Evolutionary conservation across 2,797 vertebrate species (phyloP), one percentile per base, ranked within the genome.

Genomic region (Thaleichthys pacificus): DNA sequence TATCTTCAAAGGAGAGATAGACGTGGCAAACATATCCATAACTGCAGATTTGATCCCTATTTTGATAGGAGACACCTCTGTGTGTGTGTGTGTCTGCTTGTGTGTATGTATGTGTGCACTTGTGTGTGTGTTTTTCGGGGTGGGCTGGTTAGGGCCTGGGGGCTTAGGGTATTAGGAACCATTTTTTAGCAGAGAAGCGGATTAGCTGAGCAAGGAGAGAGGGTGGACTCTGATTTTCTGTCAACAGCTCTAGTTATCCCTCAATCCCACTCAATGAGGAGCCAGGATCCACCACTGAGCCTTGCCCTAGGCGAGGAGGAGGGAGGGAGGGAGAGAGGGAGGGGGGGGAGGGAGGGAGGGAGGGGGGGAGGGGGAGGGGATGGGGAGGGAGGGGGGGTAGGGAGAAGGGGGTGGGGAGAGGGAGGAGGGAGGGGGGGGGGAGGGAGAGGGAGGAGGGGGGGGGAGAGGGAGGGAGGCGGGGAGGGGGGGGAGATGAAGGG

Each of bases 131-230:
- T 71, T 47, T 47, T 26, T 35, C 5, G 24, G 61, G 22, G 61
- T 28, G 61, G 9, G 28, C 54, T n/a, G 42, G 9, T 47, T 47
- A 47, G 42, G 42, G 86, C 87, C 85, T 89, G 74, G 1, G 90
- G 89, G 88, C 82, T 82, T 84, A 84, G 87, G 86, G 90, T 92
- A 92, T 92, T 92, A 89, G 87, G 86, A 89, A 92, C 88, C 89
- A 90, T 92, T 93, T 90, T 91, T 92, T 89, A 87, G 90, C 84
- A 85, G 84, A 78, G 89, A 91, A 91, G 86, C 90, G 85, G 91
- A 93, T 94, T 92, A 93, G 84, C 82, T 81, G 85, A 83, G 86
- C 85, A 69, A 77, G 15, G 87, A 90, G 86, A 91, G 91, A 47
- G 42, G 42, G 42, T 90, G 84, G 85, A 89, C 90, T 87, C 91